Evolutionary conservation across 2,797 vertebrate species (phyloP), one percentile per base, ranked within the genome.

Genomic region (Poliocrania exsul): DNA sequence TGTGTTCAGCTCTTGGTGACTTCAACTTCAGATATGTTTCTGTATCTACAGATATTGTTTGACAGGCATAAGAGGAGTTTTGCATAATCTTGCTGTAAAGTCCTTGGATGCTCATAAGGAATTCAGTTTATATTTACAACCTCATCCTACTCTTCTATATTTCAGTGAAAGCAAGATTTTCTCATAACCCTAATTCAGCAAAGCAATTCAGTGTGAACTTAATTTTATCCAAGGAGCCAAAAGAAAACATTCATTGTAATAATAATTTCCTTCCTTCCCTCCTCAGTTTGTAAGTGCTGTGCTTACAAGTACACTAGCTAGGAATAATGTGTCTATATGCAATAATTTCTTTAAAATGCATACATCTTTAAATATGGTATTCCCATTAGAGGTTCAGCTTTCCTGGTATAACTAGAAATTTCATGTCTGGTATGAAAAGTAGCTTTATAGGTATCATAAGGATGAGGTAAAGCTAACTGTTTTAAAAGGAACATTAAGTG

Each of bases 401-500:
- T 79, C 35, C 70, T 86, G 38, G 19, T 53, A 83, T 73, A 44
- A n/a, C 29, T 47, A 40, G 78, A 88, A 92, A 90, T 88, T 88
- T 92, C 50, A 70, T 60, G 86, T 77, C 64, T 65, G 42, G n/a
- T 72, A 75, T 66, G 57, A 84, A 74, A 88, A 85, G 53, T 64
- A 67, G 37, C 74, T 94, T 94, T 77, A 90, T 88, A 78, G 40
- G 33, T 56, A 96, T 92, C 50, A 56, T 49, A 86, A 67, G 37
- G 37, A 74, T 57, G 17, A 90, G 51, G 46, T 79, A 74, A 92
- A 86, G 96, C 37, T 54, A 92, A 86, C 81, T 89, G 10, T 70
- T 94, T 97, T 77, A 85, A 96, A 96, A 94, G 65, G 42, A 84
- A 71, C 56, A 66, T 92, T 94, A 92, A 93, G 13, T 73, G 64